These are phyloP conservation scores for Amphipoea oculea DNA, from an alignment of 2,888 invertebrate genomes.

Conservation along the genomic window DNA sequence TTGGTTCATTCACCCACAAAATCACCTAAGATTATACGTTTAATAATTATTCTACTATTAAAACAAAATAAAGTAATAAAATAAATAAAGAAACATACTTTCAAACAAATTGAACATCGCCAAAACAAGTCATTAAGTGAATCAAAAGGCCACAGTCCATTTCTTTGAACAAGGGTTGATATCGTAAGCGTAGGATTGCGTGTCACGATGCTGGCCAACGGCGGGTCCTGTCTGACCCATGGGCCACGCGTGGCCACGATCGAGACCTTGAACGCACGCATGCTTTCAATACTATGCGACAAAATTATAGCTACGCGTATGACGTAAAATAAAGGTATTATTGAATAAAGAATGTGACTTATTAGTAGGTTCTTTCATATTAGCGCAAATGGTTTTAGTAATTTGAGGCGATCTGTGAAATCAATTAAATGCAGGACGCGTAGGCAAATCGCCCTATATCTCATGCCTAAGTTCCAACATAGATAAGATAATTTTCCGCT, in stretches of 20 bases:
- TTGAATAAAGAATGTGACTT: background rate
- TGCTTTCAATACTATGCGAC: constrained; percentile 45
- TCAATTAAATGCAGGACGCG: background rate
- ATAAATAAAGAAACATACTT: constrained; percentile 5
- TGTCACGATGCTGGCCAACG: constrained; percentile 31
- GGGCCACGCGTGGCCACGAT: constrained; percentile 30
- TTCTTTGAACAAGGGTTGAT: constrained; percentile 32
- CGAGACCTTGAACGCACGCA: constrained; percentile 54
- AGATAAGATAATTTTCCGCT: background rate
- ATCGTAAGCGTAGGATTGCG: constrained; percentile 60
- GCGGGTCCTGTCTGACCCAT: constrained; percentile 36
- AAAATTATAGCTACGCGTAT: constrained; percentile 2
- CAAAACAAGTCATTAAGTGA: constrained; percentile 42
- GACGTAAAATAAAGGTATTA: background rate
- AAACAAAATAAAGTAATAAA: constrained; percentile 16
- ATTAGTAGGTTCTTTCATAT: background rate
- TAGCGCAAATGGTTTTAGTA: background rate
- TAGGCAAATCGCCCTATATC: background rate
- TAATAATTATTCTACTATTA: background rate
- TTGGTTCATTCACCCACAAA: background rate
- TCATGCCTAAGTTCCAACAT: background rate
- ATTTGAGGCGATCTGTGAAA: background rate
- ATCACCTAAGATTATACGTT: background rate
- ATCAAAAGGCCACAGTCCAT: constrained; percentile 38
- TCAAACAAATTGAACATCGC: constrained; percentile 6